Conservation (phyloP, 2,888 invertebrate genomes). For the Trachelus troglodyta region DNA sequence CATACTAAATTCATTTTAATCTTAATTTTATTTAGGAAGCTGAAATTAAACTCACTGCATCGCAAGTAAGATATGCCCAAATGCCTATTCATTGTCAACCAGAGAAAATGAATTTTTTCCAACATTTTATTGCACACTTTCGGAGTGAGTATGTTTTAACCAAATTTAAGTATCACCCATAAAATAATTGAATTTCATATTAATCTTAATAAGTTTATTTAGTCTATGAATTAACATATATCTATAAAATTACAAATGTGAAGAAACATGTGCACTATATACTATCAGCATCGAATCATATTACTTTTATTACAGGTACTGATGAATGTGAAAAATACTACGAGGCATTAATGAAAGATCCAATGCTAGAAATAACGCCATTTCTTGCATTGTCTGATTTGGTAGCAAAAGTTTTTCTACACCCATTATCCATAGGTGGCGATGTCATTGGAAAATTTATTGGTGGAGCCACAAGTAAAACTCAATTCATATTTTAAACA, state of each 20-base stretch:
- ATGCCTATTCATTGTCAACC: constrained; percentile 50
- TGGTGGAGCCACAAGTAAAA: constrained; percentile 46
- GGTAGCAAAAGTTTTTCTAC: constrained; percentile 35
- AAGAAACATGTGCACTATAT: not conserved
- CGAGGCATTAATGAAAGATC: constrained; percentile 45
- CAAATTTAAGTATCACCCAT: not conserved
- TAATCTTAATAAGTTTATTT: not conserved
- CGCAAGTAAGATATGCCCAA: constrained; percentile 38
- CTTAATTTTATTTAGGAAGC: constrained; percentile 41
- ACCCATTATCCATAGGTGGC: constrained; percentile 44
- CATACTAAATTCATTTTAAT: not conserved
- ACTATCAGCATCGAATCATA: not conserved
- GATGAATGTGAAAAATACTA: constrained; percentile 52
- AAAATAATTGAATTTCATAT: not conserved
- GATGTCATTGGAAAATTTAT: constrained; percentile 40
- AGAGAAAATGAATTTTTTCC: constrained; percentile 34
- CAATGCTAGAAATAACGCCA: constrained; percentile 54
- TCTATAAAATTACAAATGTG: not conserved
- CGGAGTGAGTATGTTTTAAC: not conserved
- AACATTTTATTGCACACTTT: not conserved
- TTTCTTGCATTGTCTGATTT: constrained; percentile 47
- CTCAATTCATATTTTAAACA: not conserved
- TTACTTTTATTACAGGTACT: constrained; percentile 27
- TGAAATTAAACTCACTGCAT: constrained; percentile 42
- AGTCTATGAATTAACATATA: not conserved